phyloP scores from a whole-genome alignment of 53 echinoderm and acorn worm genomes.

The Hippasteria phrygiana region DNA sequence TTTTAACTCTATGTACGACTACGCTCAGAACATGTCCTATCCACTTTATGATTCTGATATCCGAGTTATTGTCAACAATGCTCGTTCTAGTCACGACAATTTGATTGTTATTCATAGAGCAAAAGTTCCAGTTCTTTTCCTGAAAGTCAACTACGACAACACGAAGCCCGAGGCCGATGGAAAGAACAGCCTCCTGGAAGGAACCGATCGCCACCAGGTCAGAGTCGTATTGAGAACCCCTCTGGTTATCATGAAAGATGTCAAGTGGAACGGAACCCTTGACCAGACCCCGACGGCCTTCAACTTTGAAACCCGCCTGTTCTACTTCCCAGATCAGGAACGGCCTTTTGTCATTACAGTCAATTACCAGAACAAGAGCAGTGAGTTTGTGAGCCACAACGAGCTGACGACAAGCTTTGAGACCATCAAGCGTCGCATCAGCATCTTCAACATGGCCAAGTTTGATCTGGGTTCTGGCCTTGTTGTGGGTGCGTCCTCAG shows the following conservation, averaged over 20 bases:
- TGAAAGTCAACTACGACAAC: constrained; percentile 1
- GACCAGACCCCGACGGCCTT: neutral
- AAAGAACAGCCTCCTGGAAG: neutral
- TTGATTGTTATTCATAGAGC: neutral
- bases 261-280: constrained; percentile 24
- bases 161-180: neutral
- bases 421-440: neutral
- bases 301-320: constrained; percentile 36
- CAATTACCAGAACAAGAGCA: constrained; percentile 50
- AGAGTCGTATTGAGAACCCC: constrained; percentile 20
- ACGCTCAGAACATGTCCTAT: constrained; percentile 4
- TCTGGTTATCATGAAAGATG: constrained; percentile 27
- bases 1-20: neutral
- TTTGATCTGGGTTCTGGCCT: constrained; percentile 20
- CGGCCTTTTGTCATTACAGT: constrained; percentile 33
- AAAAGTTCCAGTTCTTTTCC: neutral
- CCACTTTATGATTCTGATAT: constrained; percentile 11
- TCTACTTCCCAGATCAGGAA: constrained; percentile 50
- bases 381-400: constrained; percentile 11
- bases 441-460: constrained; percentile 34
- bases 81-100: neutral
- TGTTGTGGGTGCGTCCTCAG: constrained; percentile 8
- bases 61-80: neutral
- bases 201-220: neutral
- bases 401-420: constrained; percentile 24